Evolutionary conservation across 2,797 vertebrate species (phyloP).

Genomic region (Telmatherina bonti): DNA sequence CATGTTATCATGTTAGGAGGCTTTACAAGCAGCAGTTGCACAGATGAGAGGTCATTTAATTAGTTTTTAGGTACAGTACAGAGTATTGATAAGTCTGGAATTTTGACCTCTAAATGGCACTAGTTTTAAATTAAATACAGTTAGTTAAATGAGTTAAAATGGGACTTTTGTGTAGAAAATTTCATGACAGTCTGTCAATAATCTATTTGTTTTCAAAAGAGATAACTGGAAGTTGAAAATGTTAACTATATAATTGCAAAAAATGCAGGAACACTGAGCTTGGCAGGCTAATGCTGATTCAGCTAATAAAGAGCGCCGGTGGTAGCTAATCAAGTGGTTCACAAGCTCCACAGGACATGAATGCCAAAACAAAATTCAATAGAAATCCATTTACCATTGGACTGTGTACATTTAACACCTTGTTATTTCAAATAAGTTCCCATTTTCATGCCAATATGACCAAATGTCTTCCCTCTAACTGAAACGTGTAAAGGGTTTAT

Average conservation of each 20-base stretch:
- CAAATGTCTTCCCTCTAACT: too few relatives aligned
- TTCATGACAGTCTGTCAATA: not conserved
- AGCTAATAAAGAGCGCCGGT: conserved; percentile 1
- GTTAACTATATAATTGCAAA: conserved; percentile 1
- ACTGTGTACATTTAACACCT: too few relatives aligned
- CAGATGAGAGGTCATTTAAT: too few relatives aligned
- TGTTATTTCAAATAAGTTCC: too few relatives aligned
- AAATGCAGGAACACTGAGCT: not conserved
- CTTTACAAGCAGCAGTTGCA: too few relatives aligned
- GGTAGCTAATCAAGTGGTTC: not conserved
- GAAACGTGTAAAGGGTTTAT: too few relatives aligned
- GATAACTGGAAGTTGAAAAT: not conserved
- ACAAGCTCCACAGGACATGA: not conserved
- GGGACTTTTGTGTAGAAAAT: not conserved
- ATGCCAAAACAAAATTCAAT: not conserved
- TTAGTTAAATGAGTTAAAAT: not conserved
- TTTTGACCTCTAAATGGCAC: not conserved
- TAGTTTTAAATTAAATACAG: not conserved
- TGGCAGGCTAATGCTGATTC: not conserved
- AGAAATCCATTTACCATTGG: not conserved
- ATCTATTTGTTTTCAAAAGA: not conserved
- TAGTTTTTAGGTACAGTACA: too few relatives aligned
- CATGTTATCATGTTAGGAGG: too few relatives aligned
- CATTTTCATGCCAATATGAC: too few relatives aligned
- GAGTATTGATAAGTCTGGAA: not conserved